Evolutionary conservation across 2,113 vertebrate species (phyloP).

Genomic region (Microcebus griseorufus): DNA sequence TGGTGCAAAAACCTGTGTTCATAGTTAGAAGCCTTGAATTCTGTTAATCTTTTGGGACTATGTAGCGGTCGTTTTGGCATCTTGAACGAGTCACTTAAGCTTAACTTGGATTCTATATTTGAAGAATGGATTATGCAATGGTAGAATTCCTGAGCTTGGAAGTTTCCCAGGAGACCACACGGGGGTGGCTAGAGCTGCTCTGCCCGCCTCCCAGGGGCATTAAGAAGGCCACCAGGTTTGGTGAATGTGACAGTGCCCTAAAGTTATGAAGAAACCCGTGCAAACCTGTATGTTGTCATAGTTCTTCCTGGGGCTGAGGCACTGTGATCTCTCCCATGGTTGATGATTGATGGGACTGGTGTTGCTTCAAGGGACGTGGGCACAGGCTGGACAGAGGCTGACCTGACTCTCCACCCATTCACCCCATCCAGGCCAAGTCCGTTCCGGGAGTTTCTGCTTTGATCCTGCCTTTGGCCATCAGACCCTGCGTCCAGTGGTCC

Average conservation of each 20-base stretch:
- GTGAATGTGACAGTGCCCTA: neutral
- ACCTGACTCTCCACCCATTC: too few relatives aligned
- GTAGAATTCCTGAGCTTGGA: neutral
- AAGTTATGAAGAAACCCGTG: neutral
- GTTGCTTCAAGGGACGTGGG: neutral
- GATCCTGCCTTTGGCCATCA: neutral
- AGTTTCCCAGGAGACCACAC: neutral
- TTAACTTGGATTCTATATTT: neutral
- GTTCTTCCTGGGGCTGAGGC: neutral
- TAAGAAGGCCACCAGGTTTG: neutral
- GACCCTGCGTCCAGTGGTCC: too few relatives aligned
- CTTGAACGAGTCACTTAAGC: neutral
- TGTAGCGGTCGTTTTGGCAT: neutral
- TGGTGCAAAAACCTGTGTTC: neutral
- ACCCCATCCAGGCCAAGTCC: neutral
- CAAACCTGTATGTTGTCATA: rapidly evolving
- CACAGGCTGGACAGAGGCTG: neutral
- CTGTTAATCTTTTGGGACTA: neutral
- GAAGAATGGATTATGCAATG: neutral
- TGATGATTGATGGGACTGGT: neutral
- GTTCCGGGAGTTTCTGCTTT: neutral
- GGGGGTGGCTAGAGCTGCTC: neutral
- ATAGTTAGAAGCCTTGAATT: neutral
- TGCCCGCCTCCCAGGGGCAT: neutral
- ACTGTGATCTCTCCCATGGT: neutral